Base-by-base conservation (phyloP, 2,888 invertebrate genomes). In the Byasa hedistus region DNA sequence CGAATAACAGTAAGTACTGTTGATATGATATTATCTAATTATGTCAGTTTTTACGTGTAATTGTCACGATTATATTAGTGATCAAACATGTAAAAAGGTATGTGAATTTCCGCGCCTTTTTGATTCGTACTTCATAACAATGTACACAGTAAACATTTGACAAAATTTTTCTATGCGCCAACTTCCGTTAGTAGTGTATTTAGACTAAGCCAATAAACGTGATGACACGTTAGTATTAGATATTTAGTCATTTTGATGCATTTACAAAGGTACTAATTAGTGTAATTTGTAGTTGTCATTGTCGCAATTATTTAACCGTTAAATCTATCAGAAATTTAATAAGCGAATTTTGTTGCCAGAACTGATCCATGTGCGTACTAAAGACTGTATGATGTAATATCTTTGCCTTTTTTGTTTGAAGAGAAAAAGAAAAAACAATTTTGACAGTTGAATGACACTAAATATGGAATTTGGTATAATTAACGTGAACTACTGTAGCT, bases 231-330 rank as follows among this genome's bases (percentile, higher is more conserved):
- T 57, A 68, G 66, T 61, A 67, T 70, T 68, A 72, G 71, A 67
- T 70, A 68, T 75, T 70, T 77, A 78, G 76, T 78, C 68, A 74
- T 84, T 84, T 82, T 66, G 80, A 83, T 77, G 79, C 78, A 83
- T 84, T 84, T 83, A 83, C 79, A 79, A 74, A 69, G 39, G 71
- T 75, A 68, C 64, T 64, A 55, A 55, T 66, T 63, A 61, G 54
- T 57, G 44, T 55, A 61, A 58, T 39, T 64, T 68, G 61, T 48
- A 57, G 15, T 48, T 57, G 57, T 57, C 21, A 54, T 22, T 57
- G 48, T 12, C 44, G n/a, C 19, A 3, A 51, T 51, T 21, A 51
- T 51, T 51, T 19, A n/a, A 19, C 51, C 19, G n/a, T 0, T 51
- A 15, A 48, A 48, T 17, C 48, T 17, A 2, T 48, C n/a, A 17